Base-by-base conservation (phyloP, 2,113 vertebrate species). In the Peromyscus californicus region DNA sequence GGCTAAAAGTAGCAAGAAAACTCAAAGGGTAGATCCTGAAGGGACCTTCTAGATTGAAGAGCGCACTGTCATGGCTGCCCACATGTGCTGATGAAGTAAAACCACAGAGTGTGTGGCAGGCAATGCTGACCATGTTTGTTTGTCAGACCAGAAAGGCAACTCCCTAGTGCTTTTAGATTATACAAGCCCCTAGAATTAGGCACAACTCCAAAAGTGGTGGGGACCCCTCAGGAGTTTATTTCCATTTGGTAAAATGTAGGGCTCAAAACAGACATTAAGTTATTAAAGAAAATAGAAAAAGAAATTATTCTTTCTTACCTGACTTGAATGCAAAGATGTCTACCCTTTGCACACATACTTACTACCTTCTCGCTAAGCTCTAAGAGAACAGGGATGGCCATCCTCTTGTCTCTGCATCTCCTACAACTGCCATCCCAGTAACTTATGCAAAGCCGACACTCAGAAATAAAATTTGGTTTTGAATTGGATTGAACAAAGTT, bases 181-280 rank as follows among this genome's bases (percentile, higher is more conserved):
- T 1, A 1, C 78, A 79, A 96, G 9, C 33, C 59, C 90, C 61
- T 59, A 90, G 85, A 80, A 67, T 92, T 45, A 92, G 84, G 69
- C 57, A 87, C 93, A 75, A 88, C 75, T 72, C 75, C 2, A 1
- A 76, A 90, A 92, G n/a, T 59, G 63, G 15, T 7, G 19, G 61
- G 36, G 1, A 69, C 63, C 57, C 80, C 89, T 51, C 36, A 74
- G 61, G 88, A 92, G 94, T 88, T 94, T 92, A 96, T 94, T 96
- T 65, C 59, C 92, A 57, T 48, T 42, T 72, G n/a, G 48, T 91
- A 61, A 93, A 72, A 96, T 88, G n/a, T 79, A 88, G 63, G 42
- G 15, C 63, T 90, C 22, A 70, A 70, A 86, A 86, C 42, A 96
- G 57, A 92, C 65, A 90, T 95, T 90, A 84, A 88, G 39, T 84